Evolutionary conservation across 2,888 invertebrate species (phyloP).

Genomic region (Camptogramma bilineatum): DNA sequence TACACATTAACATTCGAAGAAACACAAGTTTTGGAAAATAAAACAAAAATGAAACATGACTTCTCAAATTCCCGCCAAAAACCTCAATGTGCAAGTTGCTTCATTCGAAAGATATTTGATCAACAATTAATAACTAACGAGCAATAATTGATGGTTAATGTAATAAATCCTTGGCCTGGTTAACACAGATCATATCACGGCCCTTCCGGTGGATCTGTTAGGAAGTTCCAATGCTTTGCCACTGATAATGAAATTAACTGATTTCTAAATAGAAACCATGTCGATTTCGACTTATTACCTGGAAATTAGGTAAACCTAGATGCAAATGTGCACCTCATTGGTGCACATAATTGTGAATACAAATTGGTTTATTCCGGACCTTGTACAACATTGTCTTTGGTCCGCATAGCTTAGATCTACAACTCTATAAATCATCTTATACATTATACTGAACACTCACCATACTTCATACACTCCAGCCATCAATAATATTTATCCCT

Average conservation of each 20-base stretch:
- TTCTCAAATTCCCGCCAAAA: too few relatives aligned
- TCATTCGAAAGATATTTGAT: constrained; percentile 22
- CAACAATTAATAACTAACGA: constrained; percentile 27
- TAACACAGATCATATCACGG: constrained; percentile 50
- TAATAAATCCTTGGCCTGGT: constrained; percentile 53
- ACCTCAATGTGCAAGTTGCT: not conserved
- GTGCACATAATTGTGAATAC: too few relatives aligned
- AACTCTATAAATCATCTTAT: too few relatives aligned
- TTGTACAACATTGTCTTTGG: not conserved
- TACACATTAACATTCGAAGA: too few relatives aligned
- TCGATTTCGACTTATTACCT: constrained; percentile 4
- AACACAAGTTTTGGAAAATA: too few relatives aligned
- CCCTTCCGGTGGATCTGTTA: constrained; percentile 47
- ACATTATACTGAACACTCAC: too few relatives aligned
- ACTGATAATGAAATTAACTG: constrained; percentile 22
- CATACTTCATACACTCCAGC: too few relatives aligned
- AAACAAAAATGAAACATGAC: too few relatives aligned
- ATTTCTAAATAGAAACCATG: constrained; percentile 17
- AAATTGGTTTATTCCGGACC: too few relatives aligned
- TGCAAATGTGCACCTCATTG: not conserved
- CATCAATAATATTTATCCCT: too few relatives aligned
- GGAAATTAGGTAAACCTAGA: not conserved
- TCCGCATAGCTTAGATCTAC: too few relatives aligned
- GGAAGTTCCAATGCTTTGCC: constrained; percentile 27
- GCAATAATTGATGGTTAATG: constrained; percentile 33